Evolutionary conservation across 2,888 invertebrate species (phyloP).

Genomic region (Metacarcinus magister): DNA sequence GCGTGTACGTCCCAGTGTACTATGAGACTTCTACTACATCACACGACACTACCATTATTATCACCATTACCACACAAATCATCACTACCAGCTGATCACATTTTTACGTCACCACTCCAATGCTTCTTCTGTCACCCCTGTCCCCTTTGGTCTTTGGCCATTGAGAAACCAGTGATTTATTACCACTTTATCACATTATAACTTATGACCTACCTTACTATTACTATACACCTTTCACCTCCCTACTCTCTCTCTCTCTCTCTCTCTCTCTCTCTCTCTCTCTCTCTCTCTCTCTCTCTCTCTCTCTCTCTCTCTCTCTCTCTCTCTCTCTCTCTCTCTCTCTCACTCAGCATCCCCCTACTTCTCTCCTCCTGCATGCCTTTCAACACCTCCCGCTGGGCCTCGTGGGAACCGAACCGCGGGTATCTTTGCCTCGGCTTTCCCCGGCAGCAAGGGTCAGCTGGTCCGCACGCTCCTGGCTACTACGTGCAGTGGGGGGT

Average conservation of each 20-base stretch:
- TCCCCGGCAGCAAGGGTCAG: constrained; percentile 2
- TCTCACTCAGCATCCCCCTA: neutral
- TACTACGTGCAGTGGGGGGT: constrained; percentile 29
- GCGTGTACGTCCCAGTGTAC: neutral
- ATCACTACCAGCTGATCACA: neutral
- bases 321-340: neutral
- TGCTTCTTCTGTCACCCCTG: neutral
- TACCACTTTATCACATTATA: neutral
- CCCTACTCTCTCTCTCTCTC: neutral
- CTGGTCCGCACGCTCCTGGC: constrained; percentile 38
- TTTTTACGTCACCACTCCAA: neutral
- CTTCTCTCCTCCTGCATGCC: neutral
- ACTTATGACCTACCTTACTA: neutral
- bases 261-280: neutral
- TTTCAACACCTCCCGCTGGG: constrained; percentile 27
- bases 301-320: constrained; percentile 43
- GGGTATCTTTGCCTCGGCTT: constrained; percentile 3
- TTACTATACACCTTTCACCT: neutral
- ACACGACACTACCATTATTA: neutral
- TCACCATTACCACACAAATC: neutral
- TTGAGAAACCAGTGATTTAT: neutral
- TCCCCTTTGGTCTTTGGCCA: neutral
- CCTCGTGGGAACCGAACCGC: constrained; percentile 41
- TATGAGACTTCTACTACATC: neutral
- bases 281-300: constrained; percentile 40